Evolutionary conservation across 2,797 vertebrate genomes (phyloP).

Genomic region (Lacerta bilineata): DNA sequence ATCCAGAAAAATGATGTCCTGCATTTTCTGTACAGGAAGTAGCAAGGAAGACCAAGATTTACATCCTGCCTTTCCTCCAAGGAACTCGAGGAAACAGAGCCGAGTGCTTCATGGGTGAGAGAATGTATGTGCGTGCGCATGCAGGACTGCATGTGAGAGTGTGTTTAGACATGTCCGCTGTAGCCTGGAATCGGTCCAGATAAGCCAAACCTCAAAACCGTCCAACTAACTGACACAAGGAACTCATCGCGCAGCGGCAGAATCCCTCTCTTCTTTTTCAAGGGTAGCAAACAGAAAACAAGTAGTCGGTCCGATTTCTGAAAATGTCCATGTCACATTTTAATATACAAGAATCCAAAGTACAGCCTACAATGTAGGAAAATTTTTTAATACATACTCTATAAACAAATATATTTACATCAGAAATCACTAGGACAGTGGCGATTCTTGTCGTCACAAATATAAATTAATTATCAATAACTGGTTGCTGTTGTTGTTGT

Average conservation of each 20-base stretch:
- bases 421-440: slow-evolving; percentile 93
- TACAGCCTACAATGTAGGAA: slow-evolving; percentile 94
- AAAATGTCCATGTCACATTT: slow-evolving; percentile 80
- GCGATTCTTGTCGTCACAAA: slow-evolving; percentile 90
- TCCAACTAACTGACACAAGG: neutral
- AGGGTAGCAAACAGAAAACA: neutral
- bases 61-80: neutral
- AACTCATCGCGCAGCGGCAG: too few species aligned
- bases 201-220: slow-evolving; percentile 5
- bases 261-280: neutral
- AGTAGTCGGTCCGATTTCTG: slow-evolving; percentile 52
- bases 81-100: too few species aligned
- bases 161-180: too few species aligned
- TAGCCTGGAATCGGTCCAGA: neutral
- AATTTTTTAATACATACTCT: slow-evolving; percentile 96
- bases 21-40: neutral
- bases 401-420: slow-evolving; percentile 98
- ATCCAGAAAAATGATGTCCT: neutral
- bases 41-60: neutral
- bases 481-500: slow-evolving; percentile 69
- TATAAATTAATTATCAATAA: slow-evolving; percentile 94
- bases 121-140: too few species aligned
- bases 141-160: too few species aligned
- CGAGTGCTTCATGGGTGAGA: too few species aligned
- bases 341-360: slow-evolving; percentile 84